Evolutionary conservation across 1,140 invertebrate genomes (phyloP).

Genomic region (Epicauta chinensis): DNA sequence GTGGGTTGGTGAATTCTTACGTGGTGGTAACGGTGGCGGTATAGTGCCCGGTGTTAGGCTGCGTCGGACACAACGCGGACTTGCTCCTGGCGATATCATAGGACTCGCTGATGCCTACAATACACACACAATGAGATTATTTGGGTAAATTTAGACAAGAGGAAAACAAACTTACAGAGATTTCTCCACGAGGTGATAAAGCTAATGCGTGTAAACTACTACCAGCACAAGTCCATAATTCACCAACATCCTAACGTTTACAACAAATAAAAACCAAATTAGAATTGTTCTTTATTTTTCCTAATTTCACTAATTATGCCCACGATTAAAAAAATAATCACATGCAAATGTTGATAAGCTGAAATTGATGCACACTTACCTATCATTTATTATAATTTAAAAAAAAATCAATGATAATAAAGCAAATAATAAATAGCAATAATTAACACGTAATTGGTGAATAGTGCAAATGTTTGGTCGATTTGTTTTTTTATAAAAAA

Average conservation of each 20-base stretch:
- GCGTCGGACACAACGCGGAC: conserved; percentile 44
- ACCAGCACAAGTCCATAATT: conserved; percentile 45
- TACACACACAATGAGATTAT: not conserved
- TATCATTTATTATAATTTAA: conserved; percentile 4
- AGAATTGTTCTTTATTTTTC: not conserved
- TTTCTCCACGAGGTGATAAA: conserved; percentile 47
- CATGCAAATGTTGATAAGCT: not conserved
- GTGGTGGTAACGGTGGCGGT: conserved; percentile 38
- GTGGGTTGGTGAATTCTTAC: conserved; percentile 38
- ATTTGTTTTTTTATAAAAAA: too few relatives aligned
- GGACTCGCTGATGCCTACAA: conserved; percentile 46
- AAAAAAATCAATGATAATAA: conserved; percentile 4
- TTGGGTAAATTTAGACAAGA: not conserved
- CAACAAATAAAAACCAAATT: not conserved
- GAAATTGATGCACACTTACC: conserved; percentile 14
- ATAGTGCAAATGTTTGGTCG: too few relatives aligned
- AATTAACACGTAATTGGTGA: too few relatives aligned
- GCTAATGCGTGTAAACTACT: conserved; percentile 51
- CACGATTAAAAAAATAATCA: not conserved
- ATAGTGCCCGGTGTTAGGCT: conserved; percentile 34
- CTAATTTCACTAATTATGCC: not conserved
- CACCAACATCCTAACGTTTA: conserved; percentile 35
- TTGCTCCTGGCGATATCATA: conserved; percentile 50
- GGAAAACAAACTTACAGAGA: conserved; percentile 41
- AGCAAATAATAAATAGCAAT: conserved; percentile 1